Conservation (phyloP, 2,888 invertebrate species). For the Morinoia aosen region DNA sequence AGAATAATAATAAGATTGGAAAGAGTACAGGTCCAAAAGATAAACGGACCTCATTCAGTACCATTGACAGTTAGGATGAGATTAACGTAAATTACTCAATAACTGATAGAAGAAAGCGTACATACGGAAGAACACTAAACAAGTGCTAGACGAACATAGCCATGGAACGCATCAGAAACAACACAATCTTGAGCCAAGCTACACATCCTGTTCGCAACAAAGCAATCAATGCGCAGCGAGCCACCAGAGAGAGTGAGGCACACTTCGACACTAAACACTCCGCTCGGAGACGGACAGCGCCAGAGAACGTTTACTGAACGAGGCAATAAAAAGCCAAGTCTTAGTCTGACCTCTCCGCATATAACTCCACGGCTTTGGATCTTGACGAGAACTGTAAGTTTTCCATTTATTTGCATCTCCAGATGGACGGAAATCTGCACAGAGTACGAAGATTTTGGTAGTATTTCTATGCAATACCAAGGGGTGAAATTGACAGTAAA, state of each 20-base stretch:
- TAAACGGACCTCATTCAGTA: neutral
- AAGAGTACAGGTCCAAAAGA: neutral
- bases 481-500: neutral
- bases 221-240: neutral
- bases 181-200: neutral
- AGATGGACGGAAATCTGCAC: neutral
- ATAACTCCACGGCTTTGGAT: neutral
- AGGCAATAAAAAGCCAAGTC: neutral
- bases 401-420: neutral
- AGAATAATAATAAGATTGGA: neutral
- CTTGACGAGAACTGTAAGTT: neutral
- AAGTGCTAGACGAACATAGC: too few species aligned
- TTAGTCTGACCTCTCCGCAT: neutral
- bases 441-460: neutral
- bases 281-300: neutral
- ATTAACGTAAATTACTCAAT: too few species aligned
- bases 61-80: neutral
- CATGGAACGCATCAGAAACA: neutral
- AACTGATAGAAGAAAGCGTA: too few species aligned
- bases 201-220: neutral
- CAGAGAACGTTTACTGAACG: neutral
- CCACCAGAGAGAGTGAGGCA: neutral
- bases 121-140: too few species aligned
- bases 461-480: neutral
- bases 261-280: neutral